Evolutionary conservation across 2,113 vertebrate genomes (phyloP), one percentile per base, ranked within the genome.

Genomic region (Prinia subflava): DNA sequence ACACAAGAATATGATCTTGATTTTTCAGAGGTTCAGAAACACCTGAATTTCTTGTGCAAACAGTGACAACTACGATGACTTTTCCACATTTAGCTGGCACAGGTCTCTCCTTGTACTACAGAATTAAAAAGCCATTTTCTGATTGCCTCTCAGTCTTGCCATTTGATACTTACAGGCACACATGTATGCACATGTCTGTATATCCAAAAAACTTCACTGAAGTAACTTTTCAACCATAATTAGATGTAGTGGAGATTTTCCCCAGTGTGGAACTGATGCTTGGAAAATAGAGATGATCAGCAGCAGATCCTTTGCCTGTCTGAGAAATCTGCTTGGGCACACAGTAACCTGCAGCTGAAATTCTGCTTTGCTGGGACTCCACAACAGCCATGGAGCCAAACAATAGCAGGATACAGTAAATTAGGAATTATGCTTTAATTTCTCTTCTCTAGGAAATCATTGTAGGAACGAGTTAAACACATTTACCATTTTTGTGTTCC

Each of bases 11-110:
- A 74, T 3, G 0, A 7, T 68, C 17, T 64, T 57, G 57, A 76
- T 70, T 90, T 90, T 90, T 88, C 63, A 77, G 83, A 78, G 41
- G 35, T 39, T 74, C 73, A 83, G 78, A 80, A 90, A 70, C 30
- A 70, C 59, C 35, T 65, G 44, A 68, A 7, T 57, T 91, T 84
- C 80, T 82, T 24, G 12, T 64, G 57, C 57, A 92, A 94, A 71
- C 6, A 55, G 30, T 83, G 49, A n/a, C 49, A 89, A 44, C 24
- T 44, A 30, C 2, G 2, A 47, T 33, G 42, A 63, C 35, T 68
- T 50, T 23, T 50, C 15, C 86, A 68, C 24, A 16, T 68, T 52
- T 49, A 70, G 33, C 62, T 64, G 57, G 73, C 46, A 82, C 14
- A 50, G 10, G 5, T 70, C 55, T 64, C 91, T 63, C 30, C 15